Evolutionary conservation across 2,113 vertebrate species (phyloP), one percentile per base, ranked within the genome.

Genomic region (Eleginops maclovinus): DNA sequence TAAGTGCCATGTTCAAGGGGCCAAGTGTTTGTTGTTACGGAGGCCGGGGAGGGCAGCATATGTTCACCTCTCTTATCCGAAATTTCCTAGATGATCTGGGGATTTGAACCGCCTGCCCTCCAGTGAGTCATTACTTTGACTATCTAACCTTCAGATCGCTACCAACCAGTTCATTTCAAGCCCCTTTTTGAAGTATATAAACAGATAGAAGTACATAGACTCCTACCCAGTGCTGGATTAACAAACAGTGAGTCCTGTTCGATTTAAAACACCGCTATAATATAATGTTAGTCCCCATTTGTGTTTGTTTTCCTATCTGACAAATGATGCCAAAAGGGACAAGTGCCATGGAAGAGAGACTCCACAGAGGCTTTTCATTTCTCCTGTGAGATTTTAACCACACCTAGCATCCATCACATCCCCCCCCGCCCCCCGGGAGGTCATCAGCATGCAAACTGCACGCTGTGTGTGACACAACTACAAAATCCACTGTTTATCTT

Each of bases 291-390:
- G 62, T 43, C 49, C 3, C 16, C 40, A 21, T 12, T 4, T 21
- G 36, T 88, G 80, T 89, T 91, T 91, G 84, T 90, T 88, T 86
- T 89, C 53, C 59, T 79, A 44, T 72, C 58, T 55, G 43, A 22
- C 66, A 72, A 24, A 50, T 72, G 70, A 81, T 58, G 76, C 65
- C 83, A 56, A 72, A 24, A 49, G 89, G 89, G 89, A 87, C 68
- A 75, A 81, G 62, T 41, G 68, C 75, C 81, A 80, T 73, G 71
- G 87, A 84, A 66, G 41, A 66, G 41, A 79, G 63, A 15, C 63
- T 72, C 83, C 63, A 21, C 49, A 15, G 81, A 85, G 84, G 58
- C 69, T 77, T 69, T 68, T 68, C 72, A 65, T 85, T 66, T 72
- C 51, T 43, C 86, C 64, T 1, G 60, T 50, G 88, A 83, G 90